Evolutionary conservation across 1,140 invertebrate species (phyloP), one percentile per base, ranked within the genome.

Genomic region (Hermetia illucens): DNA sequence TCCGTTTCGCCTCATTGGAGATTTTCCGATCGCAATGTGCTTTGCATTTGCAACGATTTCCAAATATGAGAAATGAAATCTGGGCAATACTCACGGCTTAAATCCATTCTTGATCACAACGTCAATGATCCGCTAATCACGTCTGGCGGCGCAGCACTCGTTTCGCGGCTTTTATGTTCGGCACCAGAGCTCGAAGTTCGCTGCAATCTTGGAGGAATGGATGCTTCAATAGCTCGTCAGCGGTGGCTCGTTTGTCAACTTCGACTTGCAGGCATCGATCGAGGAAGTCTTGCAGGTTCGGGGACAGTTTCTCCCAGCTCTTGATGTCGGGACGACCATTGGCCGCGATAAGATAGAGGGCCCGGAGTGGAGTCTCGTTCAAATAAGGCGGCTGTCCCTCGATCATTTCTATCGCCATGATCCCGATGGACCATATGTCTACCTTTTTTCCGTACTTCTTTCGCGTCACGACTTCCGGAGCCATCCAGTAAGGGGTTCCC

Each of bases 371-470:
- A 13, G 89, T 84, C 66, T 98, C 92, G 59, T 90, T 88, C 47
- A 95, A 70, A 62, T 95, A 95, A 1, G 91, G 91, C 6, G 94
- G 94, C 59, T 97, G 89, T 1, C 93, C 93, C 55, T 96, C 90
- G 25, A 97, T 87, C 93, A 98, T 98, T 66, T 98, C 94, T 15
- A 61, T 60, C 21, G 88, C 89, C 92, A 98, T 95, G 33, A 98
- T 97, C 12, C 93, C 93, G 19, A 92, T 63, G 0, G 83, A 88
- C 92, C 92, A 97, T 21, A 95, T 88, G 58, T 97, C 92, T 1
- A 97, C 89, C 60, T 93, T 94, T 42, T 83, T 84, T 4, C 82
- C 82, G 46, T 85, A 87, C 38, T 82, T 79, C 47, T 85, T 82
- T 35, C 81, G 68, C 1, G 81, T 85, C 0, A 85, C 82, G 8